Conservation (phyloP, 2,113 vertebrate genomes). For the Hymenochirus boettgeri region DNA sequence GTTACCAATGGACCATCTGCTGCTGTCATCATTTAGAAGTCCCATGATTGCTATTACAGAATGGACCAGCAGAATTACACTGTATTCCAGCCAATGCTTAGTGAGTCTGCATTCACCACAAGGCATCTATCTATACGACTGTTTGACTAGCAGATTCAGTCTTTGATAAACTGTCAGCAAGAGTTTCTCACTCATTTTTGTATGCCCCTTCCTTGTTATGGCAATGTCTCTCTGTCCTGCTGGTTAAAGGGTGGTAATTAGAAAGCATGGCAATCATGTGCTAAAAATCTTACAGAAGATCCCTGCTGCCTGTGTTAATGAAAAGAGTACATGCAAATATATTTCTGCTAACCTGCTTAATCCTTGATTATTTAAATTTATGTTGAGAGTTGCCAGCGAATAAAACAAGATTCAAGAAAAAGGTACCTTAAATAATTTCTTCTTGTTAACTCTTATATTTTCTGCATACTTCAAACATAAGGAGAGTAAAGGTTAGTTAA, state of each 20-base stretch:
- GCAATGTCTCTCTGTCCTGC: neutral
- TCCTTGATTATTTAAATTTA: neutral
- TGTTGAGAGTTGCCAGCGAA: neutral
- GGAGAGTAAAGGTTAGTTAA: too few relatives aligned
- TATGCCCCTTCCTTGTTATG: neutral
- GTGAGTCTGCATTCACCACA: neutral
- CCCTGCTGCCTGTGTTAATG: neutral
- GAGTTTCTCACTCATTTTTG: neutral
- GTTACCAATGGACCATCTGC: too few relatives aligned
- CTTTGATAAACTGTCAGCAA: slow-evolving; percentile 15
- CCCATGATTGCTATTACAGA: too few relatives aligned
- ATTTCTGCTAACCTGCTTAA: neutral
- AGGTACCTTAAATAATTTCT: too few relatives aligned
- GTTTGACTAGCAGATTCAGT: neutral
- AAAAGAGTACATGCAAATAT: neutral
- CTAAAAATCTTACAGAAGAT: neutral
- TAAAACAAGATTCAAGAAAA: too few relatives aligned
- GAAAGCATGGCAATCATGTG: neutral
- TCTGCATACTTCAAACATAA: too few relatives aligned
- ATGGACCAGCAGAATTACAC: neutral
- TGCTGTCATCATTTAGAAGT: too few relatives aligned
- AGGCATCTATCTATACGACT: slow-evolving; percentile 12
- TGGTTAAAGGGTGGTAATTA: slow-evolving; percentile 9
- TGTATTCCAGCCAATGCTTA: neutral
- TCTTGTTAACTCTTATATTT: too few relatives aligned